These are phyloP conservation scores for Hassar affinis DNA, from an alignment of 2,113 vertebrate genomes.

Conservation along the genomic window DNA sequence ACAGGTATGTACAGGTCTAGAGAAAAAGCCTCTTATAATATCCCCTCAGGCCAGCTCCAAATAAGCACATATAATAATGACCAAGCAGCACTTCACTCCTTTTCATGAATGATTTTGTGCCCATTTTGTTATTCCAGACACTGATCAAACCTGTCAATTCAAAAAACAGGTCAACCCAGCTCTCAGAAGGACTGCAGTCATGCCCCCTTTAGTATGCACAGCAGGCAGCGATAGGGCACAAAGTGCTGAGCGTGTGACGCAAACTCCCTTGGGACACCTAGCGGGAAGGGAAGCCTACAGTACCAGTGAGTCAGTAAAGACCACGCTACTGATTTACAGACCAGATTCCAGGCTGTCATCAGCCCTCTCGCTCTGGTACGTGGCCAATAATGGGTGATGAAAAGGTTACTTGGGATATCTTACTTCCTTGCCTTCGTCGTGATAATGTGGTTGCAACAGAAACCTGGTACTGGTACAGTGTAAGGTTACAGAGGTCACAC, in stretches of 20 bases:
- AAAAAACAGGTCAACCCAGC: neutral
- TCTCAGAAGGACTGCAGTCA: slow-evolving; percentile 1
- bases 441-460: neutral
- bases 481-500: slow-evolving; percentile 9
- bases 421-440: neutral
- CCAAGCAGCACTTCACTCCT: neutral
- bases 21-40: neutral
- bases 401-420: neutral
- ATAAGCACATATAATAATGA: neutral
- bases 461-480: neutral
- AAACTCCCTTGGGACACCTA: slow-evolving; percentile 18
- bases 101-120: neutral
- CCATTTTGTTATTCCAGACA: neutral
- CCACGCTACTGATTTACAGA: neutral
- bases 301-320: neutral
- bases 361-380: neutral
- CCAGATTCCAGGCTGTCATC: slow-evolving; percentile 26
- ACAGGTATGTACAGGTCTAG: neutral
- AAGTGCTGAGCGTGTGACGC: slow-evolving; percentile 38
- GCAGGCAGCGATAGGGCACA: slow-evolving; percentile 9
- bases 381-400: neutral
- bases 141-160: neutral
- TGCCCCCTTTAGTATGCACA: neutral
- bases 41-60: neutral
- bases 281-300: slow-evolving; percentile 4